Evolutionary conservation across 2,797 vertebrate genomes (phyloP).

Genomic region (Glossophaga mutica): DNA sequence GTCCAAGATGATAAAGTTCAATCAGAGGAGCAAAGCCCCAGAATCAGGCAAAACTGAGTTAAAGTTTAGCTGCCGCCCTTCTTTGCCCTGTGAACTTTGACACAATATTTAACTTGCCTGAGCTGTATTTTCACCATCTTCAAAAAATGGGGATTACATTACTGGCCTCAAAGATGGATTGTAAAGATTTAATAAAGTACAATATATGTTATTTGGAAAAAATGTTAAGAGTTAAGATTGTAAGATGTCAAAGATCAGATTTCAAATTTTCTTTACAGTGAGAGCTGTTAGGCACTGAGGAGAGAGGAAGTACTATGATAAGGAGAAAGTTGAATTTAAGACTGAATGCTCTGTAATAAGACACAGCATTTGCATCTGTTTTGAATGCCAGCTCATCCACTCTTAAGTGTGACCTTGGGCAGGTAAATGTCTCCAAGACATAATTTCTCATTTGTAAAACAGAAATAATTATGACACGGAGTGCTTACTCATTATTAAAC

Average conservation of each 20-base stretch:
- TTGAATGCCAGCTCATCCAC: background rate
- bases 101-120: background rate
- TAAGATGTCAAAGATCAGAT: background rate
- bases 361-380: background rate
- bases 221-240: background rate
- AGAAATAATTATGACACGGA: background rate
- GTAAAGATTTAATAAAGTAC: background rate
- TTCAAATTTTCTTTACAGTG: background rate
- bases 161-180: background rate
- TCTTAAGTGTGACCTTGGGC: background rate
- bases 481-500: background rate
- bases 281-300: background rate
- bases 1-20: background rate
- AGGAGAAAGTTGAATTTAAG: background rate
- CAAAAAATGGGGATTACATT: background rate
- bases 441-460: background rate
- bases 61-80: background rate
- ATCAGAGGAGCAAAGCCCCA: background rate
- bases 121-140: background rate
- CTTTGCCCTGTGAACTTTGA: background rate
- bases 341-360: background rate
- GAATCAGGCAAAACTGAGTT: background rate
- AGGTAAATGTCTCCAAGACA: background rate
- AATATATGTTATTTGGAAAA: background rate
- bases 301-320: background rate